phyloP scores from a whole-genome alignment of 2,797 vertebrate genomes.

The Triplophysa yarkandensis region DNA sequence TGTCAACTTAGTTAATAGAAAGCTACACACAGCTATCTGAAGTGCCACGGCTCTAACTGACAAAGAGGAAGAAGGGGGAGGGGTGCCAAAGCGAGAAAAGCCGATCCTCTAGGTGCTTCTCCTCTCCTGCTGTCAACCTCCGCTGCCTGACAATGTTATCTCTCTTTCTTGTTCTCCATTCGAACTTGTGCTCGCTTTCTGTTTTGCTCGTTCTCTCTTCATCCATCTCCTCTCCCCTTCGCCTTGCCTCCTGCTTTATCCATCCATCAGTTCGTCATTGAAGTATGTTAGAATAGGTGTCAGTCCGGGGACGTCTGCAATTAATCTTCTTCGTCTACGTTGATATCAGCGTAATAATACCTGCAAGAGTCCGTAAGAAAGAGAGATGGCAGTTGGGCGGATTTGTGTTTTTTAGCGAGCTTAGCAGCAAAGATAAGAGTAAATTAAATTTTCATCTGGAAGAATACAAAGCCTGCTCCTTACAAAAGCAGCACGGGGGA shows the following conservation, averaged over 20 bases:
- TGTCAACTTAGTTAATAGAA: slow-evolving; percentile 83
- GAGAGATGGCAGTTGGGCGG: slow-evolving; percentile 93
- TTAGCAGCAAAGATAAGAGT: slow-evolving; percentile 95
- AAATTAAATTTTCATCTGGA: slow-evolving; percentile 99
- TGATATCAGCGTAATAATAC: slow-evolving; percentile 86
- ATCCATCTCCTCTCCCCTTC: slow-evolving; percentile 69
- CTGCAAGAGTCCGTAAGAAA: slow-evolving; percentile 94
- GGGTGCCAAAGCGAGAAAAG: slow-evolving; percentile 64
- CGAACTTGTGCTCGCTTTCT: slow-evolving; percentile 64
- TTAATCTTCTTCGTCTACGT: slow-evolving; percentile 89
- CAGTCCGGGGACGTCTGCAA: slow-evolving; percentile 91
- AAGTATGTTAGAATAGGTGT: slow-evolving; percentile 90
- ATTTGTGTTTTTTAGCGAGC: slow-evolving; percentile 94
- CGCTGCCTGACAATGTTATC: slow-evolving; percentile 95
- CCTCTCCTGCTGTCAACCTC: slow-evolving; percentile 87
- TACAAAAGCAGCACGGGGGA: slow-evolving; percentile 84
- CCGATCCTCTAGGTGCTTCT: slow-evolving; percentile 83
- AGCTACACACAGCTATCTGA: slow-evolving; percentile 79
- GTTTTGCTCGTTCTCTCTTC: slow-evolving; percentile 61
- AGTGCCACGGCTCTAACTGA: slow-evolving; percentile 74
- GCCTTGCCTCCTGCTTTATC: slow-evolving; percentile 67
- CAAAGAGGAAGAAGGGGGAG: slow-evolving; percentile 71
- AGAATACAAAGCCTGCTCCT: slow-evolving; percentile 88
- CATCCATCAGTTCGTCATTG: slow-evolving; percentile 87
- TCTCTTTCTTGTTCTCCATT: slow-evolving; percentile 65